Evolutionary conservation across 2,888 invertebrate species (phyloP), one percentile per base, ranked within the genome.

Genomic region (Polydrusus cervinus): DNA sequence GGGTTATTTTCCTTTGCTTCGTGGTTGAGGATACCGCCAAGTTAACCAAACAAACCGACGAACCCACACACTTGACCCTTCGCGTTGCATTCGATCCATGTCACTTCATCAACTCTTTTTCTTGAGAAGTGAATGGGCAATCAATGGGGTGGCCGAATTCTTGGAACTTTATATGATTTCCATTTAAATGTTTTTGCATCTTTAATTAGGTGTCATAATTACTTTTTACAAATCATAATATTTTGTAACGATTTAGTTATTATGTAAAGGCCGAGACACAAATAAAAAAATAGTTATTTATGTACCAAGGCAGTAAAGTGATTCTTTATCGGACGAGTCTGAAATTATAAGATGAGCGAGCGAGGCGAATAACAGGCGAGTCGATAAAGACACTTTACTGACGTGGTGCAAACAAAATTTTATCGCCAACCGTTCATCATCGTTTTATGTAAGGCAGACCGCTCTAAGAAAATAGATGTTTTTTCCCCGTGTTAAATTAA

Each of bases 81-180:
- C 76, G 76, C 78, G 78, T 80, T 55, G 57, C 57, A 45, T 40
- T 55, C 45, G 49, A 80, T 81, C 78, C 83, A 81, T 83, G 84
- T 84, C 84, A 84, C 83, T 84, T 83, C 84, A 84, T 84, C 84
- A 84, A 83, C 77, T 80, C 81, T 74, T 80, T 79, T 79, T 68
- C 62, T 71, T 64, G 18, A 49, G 45, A 49, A 18, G 51, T 75
- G 74, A 71, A 71, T 75, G 71, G 66, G 53, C 14, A 75, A 71
- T 67, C 62, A 75, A 51, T 49, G 75, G 75, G 75, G 75, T 75
- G 70, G 75, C 66, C 70, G 64, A 60, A 70, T 74, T 74, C 74
- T 47, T 47, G 8, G 53, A 64, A 64, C 34, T 71, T 64, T 51
- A 43, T 51, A 40, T 51, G 20, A 61, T 62, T 70, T 70, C 49